Evolutionary conservation across 2,113 vertebrate species (phyloP).

Genomic region (Dasyornis broadbenti): DNA sequence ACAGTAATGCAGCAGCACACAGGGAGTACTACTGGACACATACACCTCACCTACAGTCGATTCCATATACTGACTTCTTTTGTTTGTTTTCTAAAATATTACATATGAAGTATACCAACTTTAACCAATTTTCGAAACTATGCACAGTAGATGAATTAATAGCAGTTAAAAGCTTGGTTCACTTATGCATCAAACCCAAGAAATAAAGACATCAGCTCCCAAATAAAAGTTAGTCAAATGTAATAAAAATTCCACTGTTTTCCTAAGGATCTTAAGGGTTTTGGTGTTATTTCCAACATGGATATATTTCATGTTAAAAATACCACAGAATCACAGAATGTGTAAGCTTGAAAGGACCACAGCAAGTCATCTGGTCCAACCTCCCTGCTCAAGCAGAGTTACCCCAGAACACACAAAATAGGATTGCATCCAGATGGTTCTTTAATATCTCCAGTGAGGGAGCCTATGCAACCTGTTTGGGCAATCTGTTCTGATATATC

Average conservation of each 20-base stretch:
- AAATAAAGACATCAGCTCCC: background rate
- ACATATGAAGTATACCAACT: background rate
- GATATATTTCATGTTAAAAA: background rate
- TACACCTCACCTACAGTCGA: background rate
- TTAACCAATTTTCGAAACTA: background rate
- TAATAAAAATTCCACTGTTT: background rate
- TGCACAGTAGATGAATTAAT: background rate
- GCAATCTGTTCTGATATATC: background rate
- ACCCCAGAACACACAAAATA: background rate
- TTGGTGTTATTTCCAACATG: background rate
- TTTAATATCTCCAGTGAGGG: background rate
- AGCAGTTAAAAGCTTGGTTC: background rate
- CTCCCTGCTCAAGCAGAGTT: background rate
- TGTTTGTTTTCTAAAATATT: background rate
- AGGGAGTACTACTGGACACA: background rate
- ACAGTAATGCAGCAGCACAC: background rate
- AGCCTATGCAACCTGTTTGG: background rate
- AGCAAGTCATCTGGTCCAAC: background rate
- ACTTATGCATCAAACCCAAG: background rate
- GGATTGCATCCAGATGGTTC: background rate
- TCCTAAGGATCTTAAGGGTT: background rate
- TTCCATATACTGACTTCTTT: background rate
- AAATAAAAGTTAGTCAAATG: background rate
- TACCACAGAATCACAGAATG: background rate
- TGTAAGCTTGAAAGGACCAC: background rate